Percentiles rank a stretch among this genome's conserved stretches.
These are phyloP conservation scores for Drosophila cognata DNA, from an alignment of 2,888 invertebrate genomes.

Conservation along the genomic window DNA sequence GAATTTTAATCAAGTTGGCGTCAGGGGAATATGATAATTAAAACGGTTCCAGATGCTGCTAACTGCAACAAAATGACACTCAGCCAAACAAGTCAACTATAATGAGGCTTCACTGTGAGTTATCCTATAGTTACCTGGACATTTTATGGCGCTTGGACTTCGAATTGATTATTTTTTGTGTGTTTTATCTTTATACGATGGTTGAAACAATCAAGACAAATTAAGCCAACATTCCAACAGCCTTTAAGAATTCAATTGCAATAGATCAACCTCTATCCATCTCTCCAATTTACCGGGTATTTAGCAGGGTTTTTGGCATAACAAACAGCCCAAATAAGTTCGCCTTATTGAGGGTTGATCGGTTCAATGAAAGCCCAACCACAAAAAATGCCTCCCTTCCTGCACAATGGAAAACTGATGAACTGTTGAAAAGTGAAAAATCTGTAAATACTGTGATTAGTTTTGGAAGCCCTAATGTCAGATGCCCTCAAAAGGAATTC, in stretches of 20 bases:
- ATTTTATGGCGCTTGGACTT: not conserved
- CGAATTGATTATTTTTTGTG: not conserved
- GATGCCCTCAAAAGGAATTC: constrained; percentile 57
- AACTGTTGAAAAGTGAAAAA: constrained; percentile 27
- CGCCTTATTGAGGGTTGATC: constrained; percentile 25
- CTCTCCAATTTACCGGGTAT: not conserved
- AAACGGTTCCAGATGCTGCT: constrained; percentile 49
- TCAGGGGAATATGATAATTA: constrained; percentile 68
- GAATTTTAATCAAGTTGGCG: constrained; percentile 79
- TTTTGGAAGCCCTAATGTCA: constrained; percentile 61
- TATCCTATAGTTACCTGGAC: constrained; percentile 7
- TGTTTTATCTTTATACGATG: not conserved
- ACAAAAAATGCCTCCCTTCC: not conserved
- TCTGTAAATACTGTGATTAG: constrained; percentile 8
- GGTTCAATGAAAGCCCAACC: constrained; percentile 18
- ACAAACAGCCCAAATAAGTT: not conserved
- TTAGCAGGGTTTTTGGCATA: constrained; percentile 19
- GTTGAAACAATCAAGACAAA: not conserved
- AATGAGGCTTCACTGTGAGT: constrained; percentile 8
- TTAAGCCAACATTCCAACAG: not conserved
- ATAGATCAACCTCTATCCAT: not conserved
- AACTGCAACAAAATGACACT: constrained; percentile 34
- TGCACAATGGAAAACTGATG: constrained; percentile 25
- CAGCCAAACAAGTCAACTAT: constrained; percentile 8
- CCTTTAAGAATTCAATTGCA: not conserved